Percentiles rank a stretch among this genome's conserved stretches.
These are phyloP conservation scores for Nematostella vectensis DNA, from an alignment of 92 coral and sea anemone species.

Conservation along the genomic window DNA sequence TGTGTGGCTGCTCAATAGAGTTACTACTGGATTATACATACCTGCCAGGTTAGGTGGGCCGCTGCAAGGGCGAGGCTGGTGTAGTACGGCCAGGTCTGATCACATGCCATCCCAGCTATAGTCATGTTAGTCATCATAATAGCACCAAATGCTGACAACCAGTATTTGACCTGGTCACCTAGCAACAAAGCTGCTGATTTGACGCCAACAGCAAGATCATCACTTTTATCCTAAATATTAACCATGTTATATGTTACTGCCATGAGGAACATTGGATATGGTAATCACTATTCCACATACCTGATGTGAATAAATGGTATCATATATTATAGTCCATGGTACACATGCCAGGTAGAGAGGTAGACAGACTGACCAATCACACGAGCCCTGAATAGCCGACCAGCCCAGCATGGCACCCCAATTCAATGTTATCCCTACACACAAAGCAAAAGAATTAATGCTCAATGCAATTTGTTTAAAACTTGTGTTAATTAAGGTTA, in stretches of 20 bases:
- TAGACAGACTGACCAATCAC: conserved; percentile 96
- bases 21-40: too few relatives aligned
- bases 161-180: conserved; percentile 70
- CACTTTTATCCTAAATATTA: conserved; percentile 83
- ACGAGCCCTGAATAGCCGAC: conserved; percentile 91
- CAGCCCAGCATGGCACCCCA: conserved; percentile 97
- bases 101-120: conserved; percentile 69
- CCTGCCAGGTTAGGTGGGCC: conserved; percentile 95
- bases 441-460: neutral
- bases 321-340: conserved; percentile 83
- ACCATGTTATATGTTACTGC: too few relatives aligned
- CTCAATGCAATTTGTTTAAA: neutral
- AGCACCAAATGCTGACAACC: conserved; percentile 63
- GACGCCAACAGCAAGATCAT: conserved; percentile 76
- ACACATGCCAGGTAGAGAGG: conserved; percentile 80
- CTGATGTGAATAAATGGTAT: conserved; percentile 98
- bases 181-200: conserved; percentile 89
- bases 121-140: conserved; percentile 60
- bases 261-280: too few relatives aligned
- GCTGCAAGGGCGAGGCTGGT: conserved; percentile 54
- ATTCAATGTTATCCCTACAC: conserved; percentile 38
- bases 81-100: conserved; percentile 88
- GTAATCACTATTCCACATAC: too few relatives aligned
- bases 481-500: too few relatives aligned
- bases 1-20: too few relatives aligned